Percentiles rank a stretch among this genome's conserved stretches.
Conservation (phyloP, 2,888 invertebrate species). For the Hymenopus coronatus region DNA sequence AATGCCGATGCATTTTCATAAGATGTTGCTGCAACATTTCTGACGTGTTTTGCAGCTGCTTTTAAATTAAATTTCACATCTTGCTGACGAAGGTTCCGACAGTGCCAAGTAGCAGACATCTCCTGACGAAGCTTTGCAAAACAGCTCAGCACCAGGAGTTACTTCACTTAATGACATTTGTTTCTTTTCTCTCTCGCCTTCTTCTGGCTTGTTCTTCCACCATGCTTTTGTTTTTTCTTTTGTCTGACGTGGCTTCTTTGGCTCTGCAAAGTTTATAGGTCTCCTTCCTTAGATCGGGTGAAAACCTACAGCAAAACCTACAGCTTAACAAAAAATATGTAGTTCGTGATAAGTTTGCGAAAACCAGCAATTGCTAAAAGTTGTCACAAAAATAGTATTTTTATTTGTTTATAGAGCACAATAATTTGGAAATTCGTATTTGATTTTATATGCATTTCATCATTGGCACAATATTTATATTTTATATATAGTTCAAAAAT, state of each 20-base stretch:
- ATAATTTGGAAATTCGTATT: too few relatives aligned
- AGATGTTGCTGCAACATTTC: too few relatives aligned
- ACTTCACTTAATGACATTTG: not conserved
- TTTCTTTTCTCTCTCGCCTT: not conserved
- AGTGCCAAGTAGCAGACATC: not conserved
- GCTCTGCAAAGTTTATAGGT: not conserved
- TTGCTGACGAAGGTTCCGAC: not conserved
- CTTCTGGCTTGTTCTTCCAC: not conserved
- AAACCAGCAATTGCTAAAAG: too few relatives aligned
- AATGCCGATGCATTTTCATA: too few relatives aligned
- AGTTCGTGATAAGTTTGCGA: too few relatives aligned
- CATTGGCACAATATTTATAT: too few relatives aligned
- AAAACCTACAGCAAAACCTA: not conserved
- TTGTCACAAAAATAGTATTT: too few relatives aligned
- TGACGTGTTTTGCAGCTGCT: not conserved
- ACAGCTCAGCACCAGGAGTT: not conserved
- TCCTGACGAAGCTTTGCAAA: not conserved
- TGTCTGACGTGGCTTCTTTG: not conserved
- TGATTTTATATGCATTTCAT: too few relatives aligned
- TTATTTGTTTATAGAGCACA: too few relatives aligned
- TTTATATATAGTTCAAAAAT: too few relatives aligned
- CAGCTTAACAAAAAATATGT: too few relatives aligned
- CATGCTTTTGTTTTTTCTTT: not conserved
- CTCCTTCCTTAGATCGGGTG: not conserved
- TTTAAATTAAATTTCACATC: not conserved